Evolutionary conservation across 2,113 vertebrate species (phyloP).

Genomic region (Lamprologus callipterus): DNA sequence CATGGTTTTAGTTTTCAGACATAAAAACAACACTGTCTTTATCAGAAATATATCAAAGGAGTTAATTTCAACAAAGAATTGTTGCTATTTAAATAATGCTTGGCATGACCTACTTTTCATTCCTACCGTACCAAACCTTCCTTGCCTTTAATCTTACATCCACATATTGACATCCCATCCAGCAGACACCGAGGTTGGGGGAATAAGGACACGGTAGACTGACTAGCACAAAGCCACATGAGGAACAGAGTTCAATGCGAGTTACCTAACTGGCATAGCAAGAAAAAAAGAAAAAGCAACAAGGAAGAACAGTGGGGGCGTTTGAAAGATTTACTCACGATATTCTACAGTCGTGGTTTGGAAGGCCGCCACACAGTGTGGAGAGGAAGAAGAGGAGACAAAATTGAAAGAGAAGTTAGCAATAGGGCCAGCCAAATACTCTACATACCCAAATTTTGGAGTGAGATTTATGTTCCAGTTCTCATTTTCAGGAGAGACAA

Average conservation of each 20-base stretch:
- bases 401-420: conserved; percentile 26
- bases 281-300: background rate
- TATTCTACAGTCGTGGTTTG: conserved; percentile 71
- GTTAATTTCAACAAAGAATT: background rate
- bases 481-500: background rate
- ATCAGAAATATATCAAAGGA: background rate
- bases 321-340: conserved; percentile 77
- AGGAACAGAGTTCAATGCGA: conserved; percentile 4
- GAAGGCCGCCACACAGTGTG: conserved; percentile 1
- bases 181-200: background rate
- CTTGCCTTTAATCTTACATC: background rate
- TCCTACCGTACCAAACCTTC: background rate
- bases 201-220: conserved; percentile 21
- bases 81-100: background rate
- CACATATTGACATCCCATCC: conserved; percentile 16
- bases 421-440: background rate
- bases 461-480: background rate
- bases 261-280: background rate
- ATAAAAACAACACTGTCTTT: background rate
- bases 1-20: background rate
- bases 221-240: conserved; percentile 26
- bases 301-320: conserved; percentile 11
- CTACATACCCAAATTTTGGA: background rate
- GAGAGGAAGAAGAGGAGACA: background rate
- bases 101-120: background rate